Base-by-base conservation (phyloP, 2,113 vertebrate species). In the Pungitius pungitius region DNA sequence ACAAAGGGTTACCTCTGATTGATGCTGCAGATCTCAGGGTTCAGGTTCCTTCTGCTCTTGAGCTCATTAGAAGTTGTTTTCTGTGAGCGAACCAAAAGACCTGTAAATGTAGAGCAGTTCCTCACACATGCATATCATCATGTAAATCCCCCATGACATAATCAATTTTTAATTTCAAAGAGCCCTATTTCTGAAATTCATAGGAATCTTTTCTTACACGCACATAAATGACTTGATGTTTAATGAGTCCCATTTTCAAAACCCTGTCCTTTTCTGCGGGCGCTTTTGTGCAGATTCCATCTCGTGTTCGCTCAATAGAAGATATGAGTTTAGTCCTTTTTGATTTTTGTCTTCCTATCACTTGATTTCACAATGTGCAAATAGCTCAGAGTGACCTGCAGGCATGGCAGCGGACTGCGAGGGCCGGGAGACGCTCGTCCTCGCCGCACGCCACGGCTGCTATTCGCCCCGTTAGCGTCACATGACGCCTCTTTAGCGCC, bases 301-400 rank as follows among this genome's bases (percentile, higher is more conserved):
- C 69, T 77, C 63, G 70, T 10, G 62, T 83, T 77, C 59, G 37
- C 60, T 64, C 45, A 47, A 35, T 2, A 33, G 47, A 55, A 58
- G 27, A 69, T 67, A 66, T 78, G 62, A 83, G 69, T 85, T 87
- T 89, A 81, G 63, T 68, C 71, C 64, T 71, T 72, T 74, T 51
- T 64, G 17, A 59, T 42, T 82, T 78, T 72, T 77, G 33, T 77
- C 79, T 24, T 14, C 13, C 2, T 42, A 81, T 81, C 82, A 73
- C 73, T 85, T 71, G 70, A 80, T 81, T 85, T 80, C 85, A 85
- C 76, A 82, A 84, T 82, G 81, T 73, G 69, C 59, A 78, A 88
- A 77, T 83, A 22, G 51, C 35, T 76, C 51, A 3, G 15, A 68
- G 71, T 71, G 27, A 86, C 88, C 79, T 76, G 78, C 78, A 78